Conservation (phyloP, 2,113 vertebrate genomes). For the human region DNA sequence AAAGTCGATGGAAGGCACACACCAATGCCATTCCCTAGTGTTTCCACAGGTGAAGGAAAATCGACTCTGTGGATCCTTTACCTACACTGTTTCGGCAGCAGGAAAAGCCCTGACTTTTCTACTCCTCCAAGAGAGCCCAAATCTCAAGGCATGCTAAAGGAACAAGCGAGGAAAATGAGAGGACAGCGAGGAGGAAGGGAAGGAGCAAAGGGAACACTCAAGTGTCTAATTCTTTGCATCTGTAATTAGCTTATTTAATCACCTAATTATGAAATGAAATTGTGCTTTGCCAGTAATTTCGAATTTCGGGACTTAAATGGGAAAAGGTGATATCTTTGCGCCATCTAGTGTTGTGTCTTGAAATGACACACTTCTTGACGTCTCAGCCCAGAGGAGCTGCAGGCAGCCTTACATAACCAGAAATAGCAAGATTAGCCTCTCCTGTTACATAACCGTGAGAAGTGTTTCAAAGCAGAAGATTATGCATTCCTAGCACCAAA, state of each 20-base stretch:
- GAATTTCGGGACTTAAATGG: neutral
- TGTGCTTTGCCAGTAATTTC: neutral
- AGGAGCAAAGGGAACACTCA: neutral
- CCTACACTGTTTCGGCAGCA: neutral
- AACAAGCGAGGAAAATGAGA: neutral
- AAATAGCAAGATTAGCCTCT: neutral
- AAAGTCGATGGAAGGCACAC: too few species aligned
- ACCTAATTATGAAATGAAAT: neutral
- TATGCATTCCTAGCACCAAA: neutral
- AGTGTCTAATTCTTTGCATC: neutral
- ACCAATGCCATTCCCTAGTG: neutral
- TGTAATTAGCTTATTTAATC: neutral
- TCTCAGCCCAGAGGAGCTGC: neutral
- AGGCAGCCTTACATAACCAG: neutral
- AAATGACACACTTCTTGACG: neutral
- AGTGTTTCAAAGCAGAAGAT: neutral
- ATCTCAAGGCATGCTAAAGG: neutral
- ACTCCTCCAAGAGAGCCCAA: neutral
- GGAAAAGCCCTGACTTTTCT: neutral
- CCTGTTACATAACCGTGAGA: neutral
- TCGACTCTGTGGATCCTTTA: fast-evolving
- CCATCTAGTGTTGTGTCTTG: slow-evolving; percentile 48
- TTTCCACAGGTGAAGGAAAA: neutral
- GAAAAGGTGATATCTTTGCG: neutral
- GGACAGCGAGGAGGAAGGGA: neutral